These are phyloP conservation scores for Pseudocheirus occidentalis DNA, from an alignment of 2,797 vertebrate genomes.

Conservation along the genomic window DNA sequence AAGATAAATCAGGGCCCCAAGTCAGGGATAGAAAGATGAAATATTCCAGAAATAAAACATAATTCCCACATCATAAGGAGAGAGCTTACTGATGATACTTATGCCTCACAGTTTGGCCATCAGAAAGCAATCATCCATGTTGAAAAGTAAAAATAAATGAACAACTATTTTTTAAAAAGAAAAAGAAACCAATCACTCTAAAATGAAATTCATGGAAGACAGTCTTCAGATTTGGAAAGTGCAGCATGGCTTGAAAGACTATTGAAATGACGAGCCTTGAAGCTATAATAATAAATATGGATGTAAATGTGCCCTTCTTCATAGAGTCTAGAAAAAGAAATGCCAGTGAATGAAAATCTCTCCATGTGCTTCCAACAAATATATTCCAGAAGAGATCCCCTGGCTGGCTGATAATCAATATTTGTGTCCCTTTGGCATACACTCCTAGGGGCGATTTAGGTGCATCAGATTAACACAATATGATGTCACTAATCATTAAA, in stretches of 20 bases:
- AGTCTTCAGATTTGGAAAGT: constrained; percentile 64
- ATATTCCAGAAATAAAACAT: constrained; percentile 57
- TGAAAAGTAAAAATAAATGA: no score
- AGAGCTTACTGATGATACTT: constrained; percentile 67
- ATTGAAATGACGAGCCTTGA: neutral
- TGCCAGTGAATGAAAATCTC: neutral
- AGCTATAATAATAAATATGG: constrained; percentile 4
- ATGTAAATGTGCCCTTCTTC: neutral
- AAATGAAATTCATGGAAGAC: constrained; percentile 50
- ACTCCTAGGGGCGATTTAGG: neutral
- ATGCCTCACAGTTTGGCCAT: constrained; percentile 6
- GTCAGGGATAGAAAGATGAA: constrained; percentile 20
- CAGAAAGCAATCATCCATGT: constrained; percentile 41
- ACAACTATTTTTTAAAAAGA: no score
- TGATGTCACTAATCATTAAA: neutral
- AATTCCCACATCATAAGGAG: constrained; percentile 49
- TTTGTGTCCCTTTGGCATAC: neutral
- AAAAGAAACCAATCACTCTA: constrained; percentile 40
- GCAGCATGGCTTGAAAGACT: constrained; percentile 5
- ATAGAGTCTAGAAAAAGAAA: neutral
- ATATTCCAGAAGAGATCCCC: neutral
- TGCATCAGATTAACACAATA: neutral
- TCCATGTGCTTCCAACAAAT: neutral
- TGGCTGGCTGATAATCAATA: neutral
- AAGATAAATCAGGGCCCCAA: constrained; percentile 42